These are phyloP conservation scores for Porites rus DNA, from an alignment of 92 coral and sea anemone genomes.

Conservation along the genomic window DNA sequence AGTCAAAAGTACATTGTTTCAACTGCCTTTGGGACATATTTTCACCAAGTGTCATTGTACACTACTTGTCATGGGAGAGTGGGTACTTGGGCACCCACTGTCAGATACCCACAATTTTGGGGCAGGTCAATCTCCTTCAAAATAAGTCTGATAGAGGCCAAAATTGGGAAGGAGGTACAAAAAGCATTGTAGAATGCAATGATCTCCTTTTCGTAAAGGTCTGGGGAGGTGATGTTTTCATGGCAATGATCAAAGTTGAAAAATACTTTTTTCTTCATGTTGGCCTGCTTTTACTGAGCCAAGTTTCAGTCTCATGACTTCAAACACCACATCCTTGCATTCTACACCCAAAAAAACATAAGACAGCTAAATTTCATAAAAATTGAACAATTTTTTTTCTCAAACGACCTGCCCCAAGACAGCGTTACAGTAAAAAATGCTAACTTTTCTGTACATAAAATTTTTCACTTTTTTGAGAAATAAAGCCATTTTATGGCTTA, in stretches of 20 bases:
- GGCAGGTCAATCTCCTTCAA: conserved; percentile 23
- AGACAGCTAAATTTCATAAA: conserved; percentile 16
- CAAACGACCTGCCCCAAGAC: conserved; percentile 38
- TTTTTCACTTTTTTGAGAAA: conserved; percentile 18
- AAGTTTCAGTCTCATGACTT: conserved; percentile 18
- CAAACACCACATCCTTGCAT: neutral
- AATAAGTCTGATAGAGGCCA: conserved; percentile 4
- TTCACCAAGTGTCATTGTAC: neutral
- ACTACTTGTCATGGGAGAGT: neutral
- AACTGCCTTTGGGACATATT: conserved; percentile 15
- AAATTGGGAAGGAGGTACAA: conserved; percentile 7
- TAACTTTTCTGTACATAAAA: conserved; percentile 15
- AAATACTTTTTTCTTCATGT: neutral
- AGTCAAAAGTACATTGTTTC: conserved; percentile 18
- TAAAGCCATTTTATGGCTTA: conserved; percentile 2
- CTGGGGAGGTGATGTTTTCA: conserved; percentile 23
- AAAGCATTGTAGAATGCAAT: conserved; percentile 31
- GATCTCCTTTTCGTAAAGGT: neutral
- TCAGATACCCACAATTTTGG: neutral
- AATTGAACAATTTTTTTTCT: conserved; percentile 24
- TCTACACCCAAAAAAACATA: conserved; percentile 2
- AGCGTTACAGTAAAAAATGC: neutral
- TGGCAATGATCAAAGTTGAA: conserved; percentile 5
- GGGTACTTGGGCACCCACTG: neutral
- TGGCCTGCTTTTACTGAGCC: conserved; percentile 7